Conservation (phyloP, 2,888 invertebrate species). For the Andrena camellia region DNA sequence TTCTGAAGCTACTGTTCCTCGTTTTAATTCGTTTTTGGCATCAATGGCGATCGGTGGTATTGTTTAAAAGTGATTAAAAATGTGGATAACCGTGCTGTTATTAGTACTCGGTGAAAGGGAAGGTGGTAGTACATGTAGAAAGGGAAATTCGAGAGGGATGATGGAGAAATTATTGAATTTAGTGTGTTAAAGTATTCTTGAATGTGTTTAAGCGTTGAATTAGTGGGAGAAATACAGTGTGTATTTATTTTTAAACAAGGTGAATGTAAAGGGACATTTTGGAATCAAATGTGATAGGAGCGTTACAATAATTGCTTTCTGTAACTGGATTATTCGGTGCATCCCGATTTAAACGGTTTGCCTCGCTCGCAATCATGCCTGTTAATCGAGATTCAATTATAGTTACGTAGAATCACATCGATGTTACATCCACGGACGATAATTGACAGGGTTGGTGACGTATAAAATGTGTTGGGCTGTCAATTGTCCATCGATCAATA, state of each 20-base stretch:
- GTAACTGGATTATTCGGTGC: not conserved
- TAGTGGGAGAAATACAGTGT: not conserved
- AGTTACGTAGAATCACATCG: constrained; percentile 9
- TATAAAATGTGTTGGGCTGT: constrained; percentile 1
- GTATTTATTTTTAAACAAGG: not conserved
- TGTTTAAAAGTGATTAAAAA: not conserved
- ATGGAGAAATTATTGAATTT: not conserved
- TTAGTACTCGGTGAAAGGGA: too few species aligned
- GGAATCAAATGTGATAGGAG: not conserved
- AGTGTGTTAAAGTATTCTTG: not conserved
- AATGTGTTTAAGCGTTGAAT: not conserved
- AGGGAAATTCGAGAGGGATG: not conserved
- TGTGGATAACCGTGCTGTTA: not conserved
- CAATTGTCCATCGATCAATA: constrained; percentile 11
- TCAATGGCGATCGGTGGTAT: too few species aligned
- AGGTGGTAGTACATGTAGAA: too few species aligned
- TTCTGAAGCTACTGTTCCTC: too few species aligned
- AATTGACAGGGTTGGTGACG: constrained; percentile 29
- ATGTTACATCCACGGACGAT: constrained; percentile 16
- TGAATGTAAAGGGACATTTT: not conserved
- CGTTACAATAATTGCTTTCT: not conserved
- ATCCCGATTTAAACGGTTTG: not conserved
- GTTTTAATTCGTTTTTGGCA: too few species aligned
- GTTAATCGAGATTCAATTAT: constrained; percentile 23
- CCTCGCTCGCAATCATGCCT: not conserved